Evolutionary conservation across 2,888 invertebrate species (phyloP), one percentile per base, ranked within the genome.

Genomic region (Parnassius orleans): DNA sequence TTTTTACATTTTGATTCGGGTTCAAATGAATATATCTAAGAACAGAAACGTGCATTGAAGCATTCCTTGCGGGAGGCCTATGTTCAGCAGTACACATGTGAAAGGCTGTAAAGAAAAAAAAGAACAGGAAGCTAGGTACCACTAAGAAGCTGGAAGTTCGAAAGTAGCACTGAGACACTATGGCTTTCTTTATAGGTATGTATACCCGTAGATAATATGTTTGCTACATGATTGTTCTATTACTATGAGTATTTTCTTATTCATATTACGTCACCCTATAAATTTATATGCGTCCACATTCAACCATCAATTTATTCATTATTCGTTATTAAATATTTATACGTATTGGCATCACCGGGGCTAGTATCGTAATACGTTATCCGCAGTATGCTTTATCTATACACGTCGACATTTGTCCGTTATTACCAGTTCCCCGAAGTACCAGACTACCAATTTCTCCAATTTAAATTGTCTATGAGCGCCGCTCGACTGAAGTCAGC

Each of bases 401-500:
- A 75, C 73, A 74, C 71, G 69, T 70, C 71, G 72, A 75, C 73
- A 73, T 76, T 80, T 76, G 77, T 77, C 80, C 79, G 79, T 84
- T 86, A 81, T 76, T 78, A 81, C 78, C 75, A 80, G 79, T 83
- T 81, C 75, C 72, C 79, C 75, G 73, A 81, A 81, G 80, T 78
- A 80, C 82, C 76, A 71, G 72, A 75, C 83, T 84, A 86, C 86
- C 86, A 90, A 90, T 90, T 88, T 87, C 87, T 88, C 84, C 83
- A 87, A 88, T 90, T 90, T 89, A 89, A 90, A 89, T 88, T 84
- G 85, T 90, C 90, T 90, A 90, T 90, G 90, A 89, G 81, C 79
- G 78, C 86, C 86, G 84, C 79, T 78, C 83, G 85, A 84, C 86
- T 90, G 89, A 90, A 90, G 87, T 88, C 83, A 85, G 88, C 89